Conservation (phyloP, 2,888 invertebrate genomes). For the Thera obeliscata region DNA sequence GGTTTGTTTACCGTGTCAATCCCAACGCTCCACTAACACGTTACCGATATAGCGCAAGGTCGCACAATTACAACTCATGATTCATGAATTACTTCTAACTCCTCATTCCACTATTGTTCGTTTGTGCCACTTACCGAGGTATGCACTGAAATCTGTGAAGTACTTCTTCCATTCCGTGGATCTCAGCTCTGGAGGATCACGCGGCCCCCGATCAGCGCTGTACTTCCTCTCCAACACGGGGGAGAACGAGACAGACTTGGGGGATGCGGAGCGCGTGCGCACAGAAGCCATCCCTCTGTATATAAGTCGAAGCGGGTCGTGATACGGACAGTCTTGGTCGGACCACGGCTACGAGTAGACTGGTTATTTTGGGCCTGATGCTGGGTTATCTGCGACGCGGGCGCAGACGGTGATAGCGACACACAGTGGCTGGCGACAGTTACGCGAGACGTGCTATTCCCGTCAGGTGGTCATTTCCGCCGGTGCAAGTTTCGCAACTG, state of each 20-base stretch:
- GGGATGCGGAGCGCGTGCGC: conserved; percentile 87
- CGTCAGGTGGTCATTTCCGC: conserved; percentile 82
- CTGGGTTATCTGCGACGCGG: conserved; percentile 76
- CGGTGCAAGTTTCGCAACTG: conserved; percentile 73
- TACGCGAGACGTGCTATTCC: conserved; percentile 81
- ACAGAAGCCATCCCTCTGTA: conserved; percentile 84
- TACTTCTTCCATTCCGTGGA: conserved; percentile 78
- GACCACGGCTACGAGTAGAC: conserved; percentile 76
- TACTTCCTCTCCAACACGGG: conserved; percentile 85
- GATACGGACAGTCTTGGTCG: conserved; percentile 74
- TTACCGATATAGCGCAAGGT: conserved; percentile 80
- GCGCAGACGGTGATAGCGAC: conserved; percentile 77
- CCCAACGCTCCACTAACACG: conserved; percentile 76
- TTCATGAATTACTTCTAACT: conserved; percentile 60
- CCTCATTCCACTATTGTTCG: conserved; percentile 30
- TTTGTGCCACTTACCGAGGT: conserved; percentile 75
- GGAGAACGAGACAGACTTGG: conserved; percentile 87
- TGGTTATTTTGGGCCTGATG: conserved; percentile 76
- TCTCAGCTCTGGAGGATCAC: conserved; percentile 66
- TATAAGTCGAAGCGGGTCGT: conserved; percentile 68
- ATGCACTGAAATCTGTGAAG: conserved; percentile 81
- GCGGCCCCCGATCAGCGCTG: conserved; percentile 72
- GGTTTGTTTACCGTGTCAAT: conserved; percentile 73
- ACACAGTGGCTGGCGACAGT: conserved; percentile 76
- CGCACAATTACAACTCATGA: conserved; percentile 69